Evolutionary conservation across 2,113 vertebrate species (phyloP), one percentile per base, ranked within the genome.

Genomic region (Fregetta grallaria): DNA sequence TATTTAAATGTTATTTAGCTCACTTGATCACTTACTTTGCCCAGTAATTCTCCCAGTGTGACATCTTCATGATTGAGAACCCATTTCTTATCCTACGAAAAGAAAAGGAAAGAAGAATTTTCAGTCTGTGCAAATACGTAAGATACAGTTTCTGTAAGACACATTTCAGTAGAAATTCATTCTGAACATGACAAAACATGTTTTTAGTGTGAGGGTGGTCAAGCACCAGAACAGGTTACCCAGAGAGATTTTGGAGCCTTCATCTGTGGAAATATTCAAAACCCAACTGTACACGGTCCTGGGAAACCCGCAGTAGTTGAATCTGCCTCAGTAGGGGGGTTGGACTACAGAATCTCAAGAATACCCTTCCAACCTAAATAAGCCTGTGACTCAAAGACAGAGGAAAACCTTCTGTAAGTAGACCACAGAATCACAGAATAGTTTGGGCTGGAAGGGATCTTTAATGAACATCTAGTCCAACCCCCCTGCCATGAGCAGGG

Each of bases 31-130:
- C 97, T 97, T 98, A 99, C 99, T 98, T 99, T 99, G 74, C 99
- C 99, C 58, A 99, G 97, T 82, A 99, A 97, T 94, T 99, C 99
- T 90, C 99, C 99, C 67, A 99, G 97, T 29, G 96, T 98, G 49
- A 99, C 99, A 73, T 99, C 99, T 98, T 99, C 99, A 50, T 99
- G 99, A 98, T 98, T 99, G 90, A 99, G 98, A 97, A 99, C 98
- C 99, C 99, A 99, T 78, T 99, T 99, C 96, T 99, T 99, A 97
- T 99, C 99, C 99, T 99, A 88, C 2, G 61, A 61, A 26, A 96
- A 94, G 68, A 72, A 96, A 94, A 91, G 15, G 30, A 80, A 92
- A 92, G 2, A 53, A 55, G 23, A 91, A 63, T 82, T 62, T 90
- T 97, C 45, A 95, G 77, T 38, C 11, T 45, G 86, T n/a, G 30